Evolutionary conservation across 1,140 invertebrate genomes (phyloP), one percentile per base, ranked within the genome.

Genomic region (Apocrypta bakeri): DNA sequence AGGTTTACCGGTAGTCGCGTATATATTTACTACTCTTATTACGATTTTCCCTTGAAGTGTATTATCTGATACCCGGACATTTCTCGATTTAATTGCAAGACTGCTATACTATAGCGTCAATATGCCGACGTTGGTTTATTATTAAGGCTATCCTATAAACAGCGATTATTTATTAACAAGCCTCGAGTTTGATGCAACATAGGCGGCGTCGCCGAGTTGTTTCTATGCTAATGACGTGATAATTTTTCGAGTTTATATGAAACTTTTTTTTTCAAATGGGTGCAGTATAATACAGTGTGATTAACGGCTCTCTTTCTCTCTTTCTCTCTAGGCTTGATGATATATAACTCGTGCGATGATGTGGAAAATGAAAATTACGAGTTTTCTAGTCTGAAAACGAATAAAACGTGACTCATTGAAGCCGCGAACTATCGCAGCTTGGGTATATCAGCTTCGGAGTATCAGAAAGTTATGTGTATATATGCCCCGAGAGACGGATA

Each of bases 111-210:
- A 12, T 33, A 63, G 17, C 63, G 27, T 75, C 11, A 75, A 68
- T 69, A 27, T 14, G 12, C 3, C 25, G 48, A 2, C 33, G 31
- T 25, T 33, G 21, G 63, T 75, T 81, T 75, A 81, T 66, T 69
- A 81, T 69, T 75, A 81, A 37, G 29, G 42, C 9, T 40, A 74
- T 29, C 56, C 33, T 64, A 37, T 81, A 81, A 81, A 81, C 29
- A 76, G 31, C 31, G 42, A 77, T 69, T 77, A 82, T 77, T 77
- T 77, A 76, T 82, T 77, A 77, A 69, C 6, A 61, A 72, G 42
- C 66, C 27, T 68, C 27, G 48, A 27, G 31, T 74, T 42, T 29
- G 61, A 33, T 14, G 27, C 25, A n/a, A 7, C 31, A 2, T 42
- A 42, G 1, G 8, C 21, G 37, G n/a, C n/a, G n/a, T n/a, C 71